Evolutionary conservation across 2,888 invertebrate genomes (phyloP).

Genomic region (Drosophila bunnanda): DNA sequence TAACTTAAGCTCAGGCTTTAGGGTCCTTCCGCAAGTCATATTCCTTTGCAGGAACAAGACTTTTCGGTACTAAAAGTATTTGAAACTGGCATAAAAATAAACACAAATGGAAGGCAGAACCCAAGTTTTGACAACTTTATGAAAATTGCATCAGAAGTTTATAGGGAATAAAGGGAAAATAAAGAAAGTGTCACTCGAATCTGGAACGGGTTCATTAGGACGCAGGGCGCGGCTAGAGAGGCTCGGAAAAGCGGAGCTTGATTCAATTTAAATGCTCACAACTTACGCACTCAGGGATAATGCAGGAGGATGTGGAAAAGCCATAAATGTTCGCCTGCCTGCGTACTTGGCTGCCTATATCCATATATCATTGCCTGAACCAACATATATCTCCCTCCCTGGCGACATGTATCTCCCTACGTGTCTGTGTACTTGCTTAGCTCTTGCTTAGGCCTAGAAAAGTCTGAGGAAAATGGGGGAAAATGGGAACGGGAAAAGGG

Average conservation of each 20-base stretch:
- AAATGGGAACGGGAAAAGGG: neutral
- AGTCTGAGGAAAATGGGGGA: constrained; percentile 8
- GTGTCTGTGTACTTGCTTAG: constrained; percentile 36
- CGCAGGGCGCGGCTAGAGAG: constrained; percentile 23
- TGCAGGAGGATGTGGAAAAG: neutral
- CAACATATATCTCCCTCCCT: constrained; percentile 6
- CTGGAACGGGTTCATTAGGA: constrained; percentile 36
- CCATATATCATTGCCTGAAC: constrained; percentile 9
- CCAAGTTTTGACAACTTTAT: constrained; percentile 50
- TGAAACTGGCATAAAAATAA: constrained; percentile 15
- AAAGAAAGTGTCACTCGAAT: constrained; percentile 39
- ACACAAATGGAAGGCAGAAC: constrained; percentile 48
- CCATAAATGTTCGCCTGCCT: constrained; percentile 8
- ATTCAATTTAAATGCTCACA: constrained; percentile 66
- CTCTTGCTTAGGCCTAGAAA: constrained; percentile 49
- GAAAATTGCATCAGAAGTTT: constrained; percentile 46
- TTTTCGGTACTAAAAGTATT: neutral
- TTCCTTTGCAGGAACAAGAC: neutral
- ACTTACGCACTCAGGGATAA: constrained; percentile 38
- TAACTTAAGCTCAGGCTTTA: too few relatives aligned
- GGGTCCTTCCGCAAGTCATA: neutral
- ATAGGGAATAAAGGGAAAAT: neutral
- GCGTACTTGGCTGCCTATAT: neutral
- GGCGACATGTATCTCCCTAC: neutral
- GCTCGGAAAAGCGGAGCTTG: constrained; percentile 35